Base-by-base conservation (phyloP, 2,888 invertebrate genomes). In the Aphidoletes aphidimyza region DNA sequence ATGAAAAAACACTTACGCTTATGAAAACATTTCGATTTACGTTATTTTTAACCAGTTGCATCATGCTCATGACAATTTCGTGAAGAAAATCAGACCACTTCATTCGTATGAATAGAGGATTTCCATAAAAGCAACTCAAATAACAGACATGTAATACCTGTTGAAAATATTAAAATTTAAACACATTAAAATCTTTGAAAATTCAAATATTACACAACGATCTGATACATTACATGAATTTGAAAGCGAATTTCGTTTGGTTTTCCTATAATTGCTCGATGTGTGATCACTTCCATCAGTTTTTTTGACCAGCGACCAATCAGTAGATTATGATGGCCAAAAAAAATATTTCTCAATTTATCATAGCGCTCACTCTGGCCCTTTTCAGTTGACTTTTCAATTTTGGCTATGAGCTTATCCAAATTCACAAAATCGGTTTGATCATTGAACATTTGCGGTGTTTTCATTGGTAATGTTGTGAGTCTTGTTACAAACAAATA, bases 231-330 rank as follows among this genome's bases (percentile, higher is more conserved):
- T 37, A 81, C 81, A 30, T 26, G 26, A n/a, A 81, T 19, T 14
- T 26, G 6, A n/a, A 81, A 37, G 36, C 22, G 37, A n/a, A 81
- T 81, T 81, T 81, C 81, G 2, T 81, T 39, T 37, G 81, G n/a
- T 81, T 37, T 37, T n/a, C 81, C 81, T 8, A 81, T 81, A 37
- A 37, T n/a, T 6, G 36, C 37, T 0, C 37, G 81, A 37, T 37
- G n/a, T 37, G 9, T n/a, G n/a, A 81, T 26, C 14, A 69, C n/a
- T 81, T 37, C 14, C 17, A 81, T 0, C 0, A 81, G 37, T 37
- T 22, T 30, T 81, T 37, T 81, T n/a, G 39, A 37, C 81, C 81
- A 81, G 0, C 81, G 81, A 5, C 6, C 81, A 9, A 81, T 81
- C n/a, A 37, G 37, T n/a, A 81, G 81, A 37, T 81, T 81, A n/a